Evolutionary conservation across 1,140 invertebrate species (phyloP).

Genomic region (Drosophila bifasciata): DNA sequence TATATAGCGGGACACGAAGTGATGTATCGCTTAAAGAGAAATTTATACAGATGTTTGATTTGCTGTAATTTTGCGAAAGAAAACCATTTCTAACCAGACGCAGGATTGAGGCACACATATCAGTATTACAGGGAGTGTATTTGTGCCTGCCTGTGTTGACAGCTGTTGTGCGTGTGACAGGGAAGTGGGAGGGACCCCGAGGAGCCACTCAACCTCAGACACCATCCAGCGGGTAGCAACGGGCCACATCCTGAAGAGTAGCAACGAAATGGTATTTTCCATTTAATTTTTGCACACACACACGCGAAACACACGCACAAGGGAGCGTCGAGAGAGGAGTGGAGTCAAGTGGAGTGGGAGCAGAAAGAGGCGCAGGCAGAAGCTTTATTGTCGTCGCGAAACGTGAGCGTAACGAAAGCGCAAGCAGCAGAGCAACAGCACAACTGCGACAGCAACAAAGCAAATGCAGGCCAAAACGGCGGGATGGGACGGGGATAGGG

Average conservation of each 20-base stretch:
- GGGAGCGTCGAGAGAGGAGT: conserved; percentile 22
- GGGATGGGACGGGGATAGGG: conserved; percentile 5
- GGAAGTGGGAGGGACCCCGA: neutral
- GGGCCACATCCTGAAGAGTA: conserved; percentile 57
- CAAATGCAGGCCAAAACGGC: conserved; percentile 65
- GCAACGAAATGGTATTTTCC: conserved; percentile 66
- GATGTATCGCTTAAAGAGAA: conserved; percentile 1
- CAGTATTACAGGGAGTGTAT: conserved; percentile 20
- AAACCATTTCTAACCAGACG: conserved; percentile 34
- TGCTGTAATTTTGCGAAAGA: conserved; percentile 26
- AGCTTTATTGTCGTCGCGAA: conserved; percentile 68
- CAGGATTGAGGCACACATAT: conserved; percentile 44
- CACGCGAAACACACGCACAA: conserved; percentile 38
- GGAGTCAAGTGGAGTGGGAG: conserved; percentile 18
- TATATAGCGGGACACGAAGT: too few relatives aligned
- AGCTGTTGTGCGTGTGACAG: conserved; percentile 26
- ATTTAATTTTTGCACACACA: conserved; percentile 75
- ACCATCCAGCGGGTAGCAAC: conserved; percentile 53
- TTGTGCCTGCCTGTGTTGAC: neutral
- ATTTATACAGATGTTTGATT: conserved; percentile 8
- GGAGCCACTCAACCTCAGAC: conserved; percentile 47
- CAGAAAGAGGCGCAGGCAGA: conserved; percentile 30
- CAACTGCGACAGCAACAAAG: conserved; percentile 40
- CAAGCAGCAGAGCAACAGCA: conserved; percentile 47
- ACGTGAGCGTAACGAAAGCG: conserved; percentile 73